phyloP scores from a whole-genome alignment of 92 coral and sea anemone genomes.

The Palythoa grandiflora region DNA sequence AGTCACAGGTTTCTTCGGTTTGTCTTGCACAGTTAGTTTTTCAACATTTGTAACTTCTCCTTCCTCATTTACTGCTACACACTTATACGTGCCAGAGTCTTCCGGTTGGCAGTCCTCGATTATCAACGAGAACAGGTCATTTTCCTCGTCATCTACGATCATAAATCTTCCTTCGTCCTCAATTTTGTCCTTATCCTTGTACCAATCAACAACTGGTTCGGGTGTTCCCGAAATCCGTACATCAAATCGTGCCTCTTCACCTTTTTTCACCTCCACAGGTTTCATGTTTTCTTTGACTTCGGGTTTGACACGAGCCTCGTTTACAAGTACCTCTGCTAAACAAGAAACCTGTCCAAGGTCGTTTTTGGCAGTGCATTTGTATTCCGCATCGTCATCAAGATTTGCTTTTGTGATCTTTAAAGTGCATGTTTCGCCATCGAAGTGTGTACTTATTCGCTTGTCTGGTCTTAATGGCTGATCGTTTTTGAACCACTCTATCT shows the following conservation, averaged over 20 bases:
- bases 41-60: conserved; percentile 70
- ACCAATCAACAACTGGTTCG: conserved; percentile 90
- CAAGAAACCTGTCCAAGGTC: conserved; percentile 76
- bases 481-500: conserved; percentile 89
- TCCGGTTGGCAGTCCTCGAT: conserved; percentile 72
- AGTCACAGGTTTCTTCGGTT: conserved; percentile 62
- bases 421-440: conserved; percentile 65
- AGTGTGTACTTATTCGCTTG: conserved; percentile 66
- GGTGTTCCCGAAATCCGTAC: conserved; percentile 80
- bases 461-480: conserved; percentile 70
- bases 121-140: conserved; percentile 82
- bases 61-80: conserved; percentile 72
- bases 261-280: conserved; percentile 68
- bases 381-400: conserved; percentile 88
- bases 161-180: conserved; percentile 83
- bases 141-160: conserved; percentile 83
- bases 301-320: conserved; percentile 81
- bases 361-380: conserved; percentile 84
- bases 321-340: conserved; percentile 85
- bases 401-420: conserved; percentile 71
- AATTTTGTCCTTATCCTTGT: conserved; percentile 78
- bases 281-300: conserved; percentile 71
- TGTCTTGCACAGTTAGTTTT: conserved; percentile 62
- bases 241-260: conserved; percentile 84
- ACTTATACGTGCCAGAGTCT: conserved; percentile 84